phyloP scores from a whole-genome alignment of 2,888 invertebrate genomes.

The Digitonthophagus gazella region DNA sequence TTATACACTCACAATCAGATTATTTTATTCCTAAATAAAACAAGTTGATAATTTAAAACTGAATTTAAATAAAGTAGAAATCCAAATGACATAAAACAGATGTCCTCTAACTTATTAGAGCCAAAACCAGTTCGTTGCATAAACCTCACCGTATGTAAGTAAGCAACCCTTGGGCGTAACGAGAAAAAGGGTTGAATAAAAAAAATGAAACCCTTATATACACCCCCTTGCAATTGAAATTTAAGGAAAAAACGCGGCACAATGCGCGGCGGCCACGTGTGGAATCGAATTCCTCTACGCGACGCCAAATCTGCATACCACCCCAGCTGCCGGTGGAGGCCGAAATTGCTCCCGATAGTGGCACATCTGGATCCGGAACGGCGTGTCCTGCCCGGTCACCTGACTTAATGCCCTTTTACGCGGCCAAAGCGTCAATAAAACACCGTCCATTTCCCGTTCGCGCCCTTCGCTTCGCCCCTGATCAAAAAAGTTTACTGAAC shows the following conservation, averaged over 20 bases:
- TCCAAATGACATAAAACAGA: not conserved
- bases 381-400: constrained; percentile 33
- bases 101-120: not conserved
- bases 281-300: not conserved
- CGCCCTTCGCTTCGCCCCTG: constrained; percentile 19
- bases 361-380: constrained; percentile 37
- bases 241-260: not conserved
- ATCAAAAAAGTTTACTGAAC: constrained; percentile 17
- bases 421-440: constrained; percentile 37
- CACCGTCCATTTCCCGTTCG: constrained; percentile 34
- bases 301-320: constrained; percentile 27
- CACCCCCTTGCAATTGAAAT: not conserved
- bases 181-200: not conserved
- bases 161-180: not conserved
- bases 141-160: not conserved
- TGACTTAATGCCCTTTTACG: constrained; percentile 35
- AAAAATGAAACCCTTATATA: not conserved
- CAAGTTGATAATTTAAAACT: too few relatives aligned
- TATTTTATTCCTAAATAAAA: too few relatives aligned
- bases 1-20: too few relatives aligned
- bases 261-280: not conserved
- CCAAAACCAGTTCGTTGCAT: not conserved
- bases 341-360: constrained; percentile 24
- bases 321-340: constrained; percentile 24
- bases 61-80: too few relatives aligned